Evolutionary conservation across 2,113 vertebrate species (phyloP).

Genomic region (Poicephalus meyeri): DNA sequence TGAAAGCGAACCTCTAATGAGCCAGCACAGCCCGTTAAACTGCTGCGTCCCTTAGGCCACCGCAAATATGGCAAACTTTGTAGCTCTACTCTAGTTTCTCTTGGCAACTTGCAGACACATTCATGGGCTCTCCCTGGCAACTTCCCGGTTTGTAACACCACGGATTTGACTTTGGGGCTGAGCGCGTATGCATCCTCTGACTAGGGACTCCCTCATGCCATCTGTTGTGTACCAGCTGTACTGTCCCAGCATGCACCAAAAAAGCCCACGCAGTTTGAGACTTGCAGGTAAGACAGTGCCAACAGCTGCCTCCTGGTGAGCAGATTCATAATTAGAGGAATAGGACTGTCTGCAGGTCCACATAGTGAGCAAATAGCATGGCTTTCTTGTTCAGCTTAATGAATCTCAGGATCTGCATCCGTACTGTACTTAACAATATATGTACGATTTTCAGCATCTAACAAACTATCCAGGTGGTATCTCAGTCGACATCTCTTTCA

Average conservation of each 20-base stretch:
- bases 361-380: not conserved
- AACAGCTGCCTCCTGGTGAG: constrained; percentile 6
- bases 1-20: not conserved
- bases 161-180: not conserved
- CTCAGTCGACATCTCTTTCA: not conserved
- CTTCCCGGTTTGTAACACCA: not conserved
- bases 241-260: not conserved
- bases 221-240: constrained; percentile 40
- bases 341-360: not conserved
- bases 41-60: not conserved
- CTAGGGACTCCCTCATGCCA: not conserved
- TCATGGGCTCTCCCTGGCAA: not conserved
- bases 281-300: constrained; percentile 8
- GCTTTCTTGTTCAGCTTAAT: not conserved
- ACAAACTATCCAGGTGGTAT: not conserved
- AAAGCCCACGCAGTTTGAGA: not conserved
- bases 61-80: not conserved
- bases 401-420: not conserved
- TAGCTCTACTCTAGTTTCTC: not conserved
- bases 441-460: not conserved
- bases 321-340: not conserved
- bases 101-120: accelerated
- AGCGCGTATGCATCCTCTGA: not conserved
- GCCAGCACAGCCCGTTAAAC: not conserved
- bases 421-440: not conserved